Evolutionary conservation across 2,797 vertebrate genomes (phyloP).

Genomic region (Vultur gryphus): DNA sequence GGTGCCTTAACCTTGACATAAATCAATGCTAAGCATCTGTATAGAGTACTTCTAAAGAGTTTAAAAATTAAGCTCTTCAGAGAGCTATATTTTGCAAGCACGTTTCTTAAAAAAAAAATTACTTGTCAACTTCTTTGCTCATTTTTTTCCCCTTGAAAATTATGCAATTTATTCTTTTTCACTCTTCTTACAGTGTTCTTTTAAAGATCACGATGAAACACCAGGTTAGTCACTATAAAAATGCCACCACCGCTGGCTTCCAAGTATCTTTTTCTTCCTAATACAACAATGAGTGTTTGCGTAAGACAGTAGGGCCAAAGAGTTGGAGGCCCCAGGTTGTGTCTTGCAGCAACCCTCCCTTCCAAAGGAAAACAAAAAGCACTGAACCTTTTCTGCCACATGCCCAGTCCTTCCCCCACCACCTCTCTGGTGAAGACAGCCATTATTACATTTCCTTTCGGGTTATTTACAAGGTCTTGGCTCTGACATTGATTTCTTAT

Average conservation of each 20-base stretch:
- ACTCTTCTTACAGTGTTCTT: neutral
- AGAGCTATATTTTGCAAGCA: neutral
- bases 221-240: neutral
- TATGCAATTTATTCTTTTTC: neutral
- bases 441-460: slow-evolving; percentile 42
- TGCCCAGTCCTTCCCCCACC: neutral
- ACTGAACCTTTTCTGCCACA: slow-evolving; percentile 38
- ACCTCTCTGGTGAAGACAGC: slow-evolving; percentile 29
- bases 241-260: neutral
- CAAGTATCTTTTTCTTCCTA: neutral
- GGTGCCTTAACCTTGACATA: slow-evolving; percentile 67
- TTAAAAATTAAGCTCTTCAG: slow-evolving; percentile 23
- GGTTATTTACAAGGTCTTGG: slow-evolving; percentile 59
- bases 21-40: slow-evolving; percentile 17
- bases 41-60: neutral
- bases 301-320: neutral
- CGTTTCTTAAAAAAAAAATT: neutral
- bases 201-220: neutral
- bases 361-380: slow-evolving; percentile 51
- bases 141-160: neutral
- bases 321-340: neutral
- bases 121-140: neutral
- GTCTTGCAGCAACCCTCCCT: neutral
- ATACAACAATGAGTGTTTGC: neutral
- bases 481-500: slow-evolving; percentile 64